phyloP scores from a whole-genome alignment of 2,113 vertebrate species.

The Nycticebus coucang region DNA sequence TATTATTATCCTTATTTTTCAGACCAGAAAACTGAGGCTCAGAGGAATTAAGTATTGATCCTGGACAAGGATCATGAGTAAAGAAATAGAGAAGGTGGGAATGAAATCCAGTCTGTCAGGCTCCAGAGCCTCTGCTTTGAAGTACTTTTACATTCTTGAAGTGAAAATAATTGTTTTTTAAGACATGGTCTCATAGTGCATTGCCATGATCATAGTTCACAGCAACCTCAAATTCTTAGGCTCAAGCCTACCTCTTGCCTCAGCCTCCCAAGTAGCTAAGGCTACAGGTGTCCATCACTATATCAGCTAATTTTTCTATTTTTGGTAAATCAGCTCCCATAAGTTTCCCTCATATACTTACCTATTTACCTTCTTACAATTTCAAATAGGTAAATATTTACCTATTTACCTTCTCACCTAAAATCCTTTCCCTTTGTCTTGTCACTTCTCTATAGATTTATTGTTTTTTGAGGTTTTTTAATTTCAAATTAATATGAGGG shows the following conservation, averaged over 20 bases:
- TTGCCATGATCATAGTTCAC: too few relatives aligned
- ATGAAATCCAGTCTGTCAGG: background rate
- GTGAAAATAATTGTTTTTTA: too few relatives aligned
- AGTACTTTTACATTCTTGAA: background rate
- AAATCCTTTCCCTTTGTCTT: background rate
- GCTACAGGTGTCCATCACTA: too few relatives aligned
- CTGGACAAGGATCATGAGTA: background rate
- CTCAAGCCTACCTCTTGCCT: too few relatives aligned
- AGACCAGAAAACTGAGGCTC: background rate
- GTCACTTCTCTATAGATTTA: background rate
- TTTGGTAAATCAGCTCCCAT: background rate
- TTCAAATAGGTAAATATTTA: too few relatives aligned
- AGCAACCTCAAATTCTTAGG: too few relatives aligned
- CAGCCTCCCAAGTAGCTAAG: too few relatives aligned
- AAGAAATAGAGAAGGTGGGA: background rate
- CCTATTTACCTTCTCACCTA: background rate
- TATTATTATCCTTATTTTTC: background rate
- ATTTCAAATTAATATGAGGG: too few relatives aligned
- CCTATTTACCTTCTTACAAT: background rate
- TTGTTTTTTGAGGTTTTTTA: background rate
- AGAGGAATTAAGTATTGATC: background rate
- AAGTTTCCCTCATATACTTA: background rate
- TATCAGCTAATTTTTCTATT: too few relatives aligned
- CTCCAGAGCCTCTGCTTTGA: background rate
- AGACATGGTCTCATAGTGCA: too few relatives aligned